These are phyloP conservation scores for Riparia riparia DNA, from an alignment of 2,113 vertebrate species.

Conservation along the genomic window DNA sequence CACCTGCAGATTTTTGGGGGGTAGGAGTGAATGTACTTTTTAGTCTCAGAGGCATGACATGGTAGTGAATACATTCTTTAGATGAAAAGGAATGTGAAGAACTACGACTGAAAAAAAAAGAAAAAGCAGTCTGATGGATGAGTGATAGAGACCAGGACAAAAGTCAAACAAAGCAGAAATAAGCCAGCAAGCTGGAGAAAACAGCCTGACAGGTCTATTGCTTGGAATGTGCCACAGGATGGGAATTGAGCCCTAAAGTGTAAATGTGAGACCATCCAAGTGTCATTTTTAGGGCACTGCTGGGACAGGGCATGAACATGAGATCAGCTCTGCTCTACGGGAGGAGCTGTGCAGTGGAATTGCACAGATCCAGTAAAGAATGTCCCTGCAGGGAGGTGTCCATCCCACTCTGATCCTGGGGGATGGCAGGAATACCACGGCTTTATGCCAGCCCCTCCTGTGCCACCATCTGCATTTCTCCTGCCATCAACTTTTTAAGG, in stretches of 20 bases:
- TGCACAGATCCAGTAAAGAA: background rate
- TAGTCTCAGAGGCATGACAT: background rate
- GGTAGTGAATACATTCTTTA: background rate
- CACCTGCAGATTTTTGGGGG: background rate
- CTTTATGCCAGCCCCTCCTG: background rate
- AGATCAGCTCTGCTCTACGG: background rate
- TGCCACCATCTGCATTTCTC: background rate
- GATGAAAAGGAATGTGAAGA: background rate
- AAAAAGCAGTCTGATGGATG: background rate
- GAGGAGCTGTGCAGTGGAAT: background rate
- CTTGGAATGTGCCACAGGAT: background rate
- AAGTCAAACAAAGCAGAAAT: background rate
- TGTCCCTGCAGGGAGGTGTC: background rate
- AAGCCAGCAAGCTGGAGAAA: background rate
- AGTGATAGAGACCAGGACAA: background rate
- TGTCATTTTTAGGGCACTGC: background rate
- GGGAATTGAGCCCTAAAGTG: background rate
- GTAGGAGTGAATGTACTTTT: background rate
- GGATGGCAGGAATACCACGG: rapidly evolving
- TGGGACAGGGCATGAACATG: background rate
- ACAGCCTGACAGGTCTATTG: background rate
- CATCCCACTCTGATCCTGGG: background rate
- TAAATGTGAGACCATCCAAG: background rate
- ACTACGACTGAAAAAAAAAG: background rate
- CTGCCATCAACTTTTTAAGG: rapidly evolving